phyloP scores from a whole-genome alignment of 2,888 invertebrate species.

The Luperina testacea region DNA sequence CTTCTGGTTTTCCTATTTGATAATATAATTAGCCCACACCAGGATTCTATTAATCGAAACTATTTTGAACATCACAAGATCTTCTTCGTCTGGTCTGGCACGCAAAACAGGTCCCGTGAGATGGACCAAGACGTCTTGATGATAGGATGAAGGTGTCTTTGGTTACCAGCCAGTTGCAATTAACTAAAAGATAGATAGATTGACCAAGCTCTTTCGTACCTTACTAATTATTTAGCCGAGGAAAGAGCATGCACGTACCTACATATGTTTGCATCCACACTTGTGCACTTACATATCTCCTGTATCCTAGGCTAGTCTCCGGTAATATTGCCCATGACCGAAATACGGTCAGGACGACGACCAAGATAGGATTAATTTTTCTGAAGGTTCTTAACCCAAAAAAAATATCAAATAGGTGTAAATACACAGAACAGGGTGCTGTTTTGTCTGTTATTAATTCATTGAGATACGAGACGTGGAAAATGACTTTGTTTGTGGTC shows the following conservation, averaged over 20 bases:
- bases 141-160: neutral
- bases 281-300: neutral
- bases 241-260: neutral
- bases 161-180: neutral
- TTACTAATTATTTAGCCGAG: too few species aligned
- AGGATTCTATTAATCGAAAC: neutral
- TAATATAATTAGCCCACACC: neutral
- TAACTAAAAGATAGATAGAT: neutral
- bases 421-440: neutral
- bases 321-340: neutral
- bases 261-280: neutral
- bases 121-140: neutral
- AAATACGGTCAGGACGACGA: neutral
- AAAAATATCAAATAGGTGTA: neutral
- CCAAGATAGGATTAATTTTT: neutral
- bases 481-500: conserved; percentile 46
- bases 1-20: conserved; percentile 3
- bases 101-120: neutral
- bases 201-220: neutral
- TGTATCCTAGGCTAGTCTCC: neutral
- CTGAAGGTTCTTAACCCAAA: neutral
- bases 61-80: neutral
- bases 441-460: conserved; percentile 13
- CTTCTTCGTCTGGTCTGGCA: neutral
- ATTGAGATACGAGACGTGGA: conserved; percentile 39